Evolutionary conservation across 2,888 invertebrate genomes (phyloP), one percentile per base, ranked within the genome.

Genomic region (Zele albiditarsus): DNA sequence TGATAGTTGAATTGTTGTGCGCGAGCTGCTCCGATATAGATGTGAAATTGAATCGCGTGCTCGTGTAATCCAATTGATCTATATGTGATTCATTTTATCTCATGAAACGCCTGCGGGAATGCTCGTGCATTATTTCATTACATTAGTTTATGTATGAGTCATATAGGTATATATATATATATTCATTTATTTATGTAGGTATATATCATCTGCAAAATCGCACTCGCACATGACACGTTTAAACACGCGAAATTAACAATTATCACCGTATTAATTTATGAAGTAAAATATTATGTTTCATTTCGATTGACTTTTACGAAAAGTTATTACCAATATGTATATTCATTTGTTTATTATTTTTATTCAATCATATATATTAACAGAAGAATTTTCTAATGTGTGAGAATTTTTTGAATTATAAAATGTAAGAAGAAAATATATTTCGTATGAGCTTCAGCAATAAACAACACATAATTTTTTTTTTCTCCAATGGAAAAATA

Each of bases 1-100:
- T 46, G 46, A n/a, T 46, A 46, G 46, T 46, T n/a, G 46, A 46
- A n/a, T 46, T 46, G 16, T 46, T 46, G 46, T 46, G n/a, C n/a
- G n/a, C 16, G 16, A 46, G n/a, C 46, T 46, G 46, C n/a, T 46
- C 2, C 6, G 14, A n/a, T 46, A n/a, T 46, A 46, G 16, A 46
- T 46, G 58, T 60, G 20, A 20, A 60, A 60, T 60, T 60, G 58
- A 60, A 60, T 60, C 25, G 58, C 58, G 28, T 28, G 28, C 8
- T 60, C 2, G 58, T 60, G 58, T 60, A 60, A 60, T 60, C 20
- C 28, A 60, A 60, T 60, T 28, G 25, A 60, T 28, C 25, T 60
- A 27, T 28, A 25, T 60, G 58, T 60, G 25, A 27, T 60, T 28
- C 28, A 14, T 60, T 25, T 27, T 60, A 28, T 46, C 46, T 46